These are phyloP conservation scores for Lerista edwardsae DNA, from an alignment of 2,797 vertebrate genomes.

Conservation along the genomic window DNA sequence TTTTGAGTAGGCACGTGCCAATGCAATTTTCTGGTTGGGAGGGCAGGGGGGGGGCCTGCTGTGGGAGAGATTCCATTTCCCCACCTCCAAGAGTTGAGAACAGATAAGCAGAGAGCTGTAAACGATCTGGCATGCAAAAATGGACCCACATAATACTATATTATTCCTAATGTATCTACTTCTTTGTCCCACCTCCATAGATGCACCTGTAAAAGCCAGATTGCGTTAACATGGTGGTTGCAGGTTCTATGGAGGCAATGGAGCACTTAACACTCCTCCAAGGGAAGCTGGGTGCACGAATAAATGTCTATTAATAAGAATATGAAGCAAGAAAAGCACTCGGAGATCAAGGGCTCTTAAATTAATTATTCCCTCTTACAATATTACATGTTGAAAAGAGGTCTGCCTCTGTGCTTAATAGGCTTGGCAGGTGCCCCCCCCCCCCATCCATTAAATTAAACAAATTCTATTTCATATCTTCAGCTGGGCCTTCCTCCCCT, in stretches of 20 bases:
- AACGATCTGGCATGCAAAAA: not conserved
- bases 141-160: not conserved
- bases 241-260: constrained; percentile 34
- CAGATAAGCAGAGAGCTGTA: not conserved
- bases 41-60: no score
- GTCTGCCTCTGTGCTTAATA: constrained; percentile 67
- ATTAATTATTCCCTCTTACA: constrained; percentile 76
- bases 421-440: constrained; percentile 7
- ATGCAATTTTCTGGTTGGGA: no score
- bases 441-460: constrained; percentile 69
- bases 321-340: constrained; percentile 62
- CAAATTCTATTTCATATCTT: constrained; percentile 73
- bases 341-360: constrained; percentile 70
- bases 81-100: no score
- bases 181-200: no score
- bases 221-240: constrained; percentile 5
- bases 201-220: not conserved
- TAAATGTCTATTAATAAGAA: constrained; percentile 72
- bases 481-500: not conserved
- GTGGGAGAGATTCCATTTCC: no score
- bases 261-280: constrained; percentile 38
- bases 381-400: constrained; percentile 67
- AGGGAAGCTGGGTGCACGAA: constrained; percentile 54
- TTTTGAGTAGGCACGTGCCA: no score
- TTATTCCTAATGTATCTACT: not conserved